Percentiles rank a stretch among this genome's conserved stretches.
Conservation (phyloP, 2,888 invertebrate genomes). For the Leptothorax acervorum region DNA sequence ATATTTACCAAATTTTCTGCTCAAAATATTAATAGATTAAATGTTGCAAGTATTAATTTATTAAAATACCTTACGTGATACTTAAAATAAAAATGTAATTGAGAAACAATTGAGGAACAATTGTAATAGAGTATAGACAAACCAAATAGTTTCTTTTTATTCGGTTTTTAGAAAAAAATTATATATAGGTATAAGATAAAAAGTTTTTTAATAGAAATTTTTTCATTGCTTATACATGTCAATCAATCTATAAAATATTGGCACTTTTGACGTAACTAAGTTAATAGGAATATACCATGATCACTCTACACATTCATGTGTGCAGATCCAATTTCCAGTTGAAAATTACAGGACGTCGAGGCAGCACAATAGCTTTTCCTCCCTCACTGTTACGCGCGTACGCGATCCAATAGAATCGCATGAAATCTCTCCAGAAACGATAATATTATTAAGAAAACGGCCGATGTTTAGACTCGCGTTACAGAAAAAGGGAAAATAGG, state of each 20-base stretch:
- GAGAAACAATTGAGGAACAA: not conserved
- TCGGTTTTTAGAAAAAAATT: not conserved
- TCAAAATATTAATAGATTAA: constrained; percentile 5
- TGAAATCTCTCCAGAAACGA: not conserved
- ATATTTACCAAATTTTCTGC: constrained; percentile 18
- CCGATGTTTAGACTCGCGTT: not conserved
- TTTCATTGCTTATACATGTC: constrained; percentile 26
- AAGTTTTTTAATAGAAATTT: not conserved
- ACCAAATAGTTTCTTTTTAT: not conserved
- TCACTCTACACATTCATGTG: constrained; percentile 21
- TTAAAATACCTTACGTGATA: not conserved
- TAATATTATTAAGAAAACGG: not conserved
- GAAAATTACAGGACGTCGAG: constrained; percentile 48
- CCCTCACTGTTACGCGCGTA: constrained; percentile 33
- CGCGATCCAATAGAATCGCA: not conserved
- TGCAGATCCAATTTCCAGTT: constrained; percentile 38
- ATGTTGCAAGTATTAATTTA: not conserved
- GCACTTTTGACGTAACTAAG: constrained; percentile 47
- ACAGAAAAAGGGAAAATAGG: not conserved
- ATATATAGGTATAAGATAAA: not conserved
- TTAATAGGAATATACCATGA: constrained; percentile 36
- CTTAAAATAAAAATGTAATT: not conserved
- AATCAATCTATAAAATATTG: constrained; percentile 40
- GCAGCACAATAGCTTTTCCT: constrained; percentile 35
- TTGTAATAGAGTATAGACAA: not conserved